A percentile compares a stretch with the other conserved stretches of the same genome.
phyloP scores from a whole-genome alignment of 2,113 vertebrate genomes.

The Nibea coibor region DNA sequence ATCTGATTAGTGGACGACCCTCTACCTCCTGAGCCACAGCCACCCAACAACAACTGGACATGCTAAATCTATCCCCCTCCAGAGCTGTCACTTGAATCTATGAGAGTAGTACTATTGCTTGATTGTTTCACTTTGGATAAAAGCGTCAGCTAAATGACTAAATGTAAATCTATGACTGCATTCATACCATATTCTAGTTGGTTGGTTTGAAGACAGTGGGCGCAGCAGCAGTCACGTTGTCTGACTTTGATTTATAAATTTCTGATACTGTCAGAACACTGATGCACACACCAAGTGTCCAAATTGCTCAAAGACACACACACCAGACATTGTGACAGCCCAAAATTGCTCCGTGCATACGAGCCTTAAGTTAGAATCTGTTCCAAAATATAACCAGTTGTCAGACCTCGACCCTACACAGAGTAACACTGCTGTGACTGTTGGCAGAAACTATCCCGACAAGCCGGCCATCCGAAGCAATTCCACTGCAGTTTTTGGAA shows the following conservation, averaged over 20 bases:
- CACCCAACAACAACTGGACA: too few relatives aligned
- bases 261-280: not conserved
- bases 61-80: too few relatives aligned
- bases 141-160: too few relatives aligned
- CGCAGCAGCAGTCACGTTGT: not conserved
- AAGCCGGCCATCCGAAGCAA: conserved; percentile 11
- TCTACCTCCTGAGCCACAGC: too few relatives aligned
- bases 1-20: too few relatives aligned
- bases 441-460: conserved; percentile 1
- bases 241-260: not conserved
- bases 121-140: too few relatives aligned
- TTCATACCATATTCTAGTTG: not conserved
- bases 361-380: not conserved
- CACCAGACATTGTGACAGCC: not conserved
- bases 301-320: not conserved
- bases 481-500: conserved; percentile 8
- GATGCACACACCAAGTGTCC: not conserved
- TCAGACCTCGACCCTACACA: conserved; percentile 6
- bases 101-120: too few relatives aligned
- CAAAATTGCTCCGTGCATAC: not conserved
- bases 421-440: not conserved
- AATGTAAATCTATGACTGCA: too few relatives aligned
- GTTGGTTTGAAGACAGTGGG: not conserved
- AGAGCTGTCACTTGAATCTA: too few relatives aligned
- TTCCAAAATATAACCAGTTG: not conserved